Evolutionary conservation across 2,888 invertebrate genomes (phyloP).

Genomic region (Mallateleia sp.): DNA sequence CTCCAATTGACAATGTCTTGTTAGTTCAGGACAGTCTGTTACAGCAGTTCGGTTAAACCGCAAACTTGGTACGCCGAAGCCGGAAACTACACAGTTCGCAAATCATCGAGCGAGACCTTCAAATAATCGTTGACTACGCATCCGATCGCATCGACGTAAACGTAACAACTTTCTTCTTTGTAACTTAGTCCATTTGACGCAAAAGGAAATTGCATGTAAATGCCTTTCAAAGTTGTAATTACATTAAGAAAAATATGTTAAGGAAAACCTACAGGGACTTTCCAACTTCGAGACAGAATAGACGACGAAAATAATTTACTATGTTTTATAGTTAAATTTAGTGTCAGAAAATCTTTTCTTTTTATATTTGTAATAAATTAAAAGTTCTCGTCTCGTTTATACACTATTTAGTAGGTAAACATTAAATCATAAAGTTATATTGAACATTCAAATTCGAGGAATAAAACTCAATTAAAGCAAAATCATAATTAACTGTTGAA

Average conservation of each 20-base stretch:
- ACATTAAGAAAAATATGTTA: too few relatives aligned
- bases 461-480: neutral
- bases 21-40: conserved; percentile 84
- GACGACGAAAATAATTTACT: too few relatives aligned
- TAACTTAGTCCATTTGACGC: neutral
- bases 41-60: conserved; percentile 79
- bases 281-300: too few relatives aligned
- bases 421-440: too few relatives aligned
- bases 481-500: neutral
- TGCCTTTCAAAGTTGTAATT: too few relatives aligned
- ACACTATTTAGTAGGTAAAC: too few relatives aligned
- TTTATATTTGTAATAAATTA: too few relatives aligned
- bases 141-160: conserved; percentile 53
- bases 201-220: neutral
- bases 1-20: conserved; percentile 75
- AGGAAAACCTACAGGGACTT: too few relatives aligned
- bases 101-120: conserved; percentile 61
- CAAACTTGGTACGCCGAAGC: conserved; percentile 82
- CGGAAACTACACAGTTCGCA: conserved; percentile 71
- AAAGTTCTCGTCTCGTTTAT: too few relatives aligned
- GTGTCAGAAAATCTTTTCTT: too few relatives aligned
- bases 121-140: conserved; percentile 55
- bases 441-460: neutral
- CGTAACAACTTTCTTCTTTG: conserved; percentile 44
- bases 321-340: too few relatives aligned